Base-by-base conservation (phyloP, 2,888 invertebrate genomes). In the Drosophila greeni region DNA sequence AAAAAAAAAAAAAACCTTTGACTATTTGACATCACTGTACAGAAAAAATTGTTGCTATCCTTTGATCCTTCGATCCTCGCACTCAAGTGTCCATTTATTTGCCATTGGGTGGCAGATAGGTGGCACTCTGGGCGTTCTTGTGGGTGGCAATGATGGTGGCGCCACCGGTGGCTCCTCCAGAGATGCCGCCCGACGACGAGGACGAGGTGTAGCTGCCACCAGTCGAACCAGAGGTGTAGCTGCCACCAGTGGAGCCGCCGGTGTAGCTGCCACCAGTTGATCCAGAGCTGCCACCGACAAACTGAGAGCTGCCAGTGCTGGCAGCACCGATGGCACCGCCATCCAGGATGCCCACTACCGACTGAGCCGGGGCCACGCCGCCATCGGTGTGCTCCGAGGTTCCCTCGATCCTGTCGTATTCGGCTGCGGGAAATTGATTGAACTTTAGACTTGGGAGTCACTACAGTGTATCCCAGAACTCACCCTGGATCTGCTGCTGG, bases 401-500 rank as follows among this genome's bases (percentile, higher is more conserved):
- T 47, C 87, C 87, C 66, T 87, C 84, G 64, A 87, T 77, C 52
- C 75, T 75, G 73, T 87, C 87, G 60, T 87, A 87, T 77, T 87
- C 86, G 53, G 87, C 87, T 87, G 66, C 3, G 2, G 24, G 11
- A 26, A 12, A 33, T 18, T 14, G 9, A n/a, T 14, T n/a, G 26
- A 8, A 8, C 20, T 9, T 12, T 11, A 20, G 8, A 20, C 9
- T 0, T 9, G n/a, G 9, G 4, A 3, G 1, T 3, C 6, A 11
- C 7, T 9, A 6, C 5, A 9, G 14, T 11, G 0, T 2, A 6
- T 9, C 7, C 12, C 0, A 3, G 11, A 33, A 18, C 74, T 74
- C 55, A 88, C 88, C 86, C 79, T 88, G 87, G 70, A 88, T 88
- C 71, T 85, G 82, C 56, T 82, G 83, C 69, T 88, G 88, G 39